Conservation (phyloP, 2,797 vertebrate species). For the Vireo griseus region DNA sequence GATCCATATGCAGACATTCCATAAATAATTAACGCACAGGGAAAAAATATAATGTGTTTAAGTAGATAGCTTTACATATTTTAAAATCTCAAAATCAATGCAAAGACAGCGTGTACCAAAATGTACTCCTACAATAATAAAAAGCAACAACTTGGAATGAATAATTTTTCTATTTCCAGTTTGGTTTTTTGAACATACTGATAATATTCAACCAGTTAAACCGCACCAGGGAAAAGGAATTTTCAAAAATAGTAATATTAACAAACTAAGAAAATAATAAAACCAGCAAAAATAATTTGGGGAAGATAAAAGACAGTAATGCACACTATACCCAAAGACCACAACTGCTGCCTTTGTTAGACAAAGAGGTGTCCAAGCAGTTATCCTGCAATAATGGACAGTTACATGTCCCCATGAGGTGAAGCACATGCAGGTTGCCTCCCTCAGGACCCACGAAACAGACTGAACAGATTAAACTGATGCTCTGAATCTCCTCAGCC, state of each 20-base stretch:
- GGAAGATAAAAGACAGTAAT: neutral
- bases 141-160: neutral
- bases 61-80: neutral
- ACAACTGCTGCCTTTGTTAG: neutral
- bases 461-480: neutral
- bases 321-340: neutral
- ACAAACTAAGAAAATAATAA: neutral
- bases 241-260: neutral
- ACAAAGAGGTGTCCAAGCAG: neutral
- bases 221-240: neutral
- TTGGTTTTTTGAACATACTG: neutral
- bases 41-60: neutral
- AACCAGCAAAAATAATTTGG: neutral
- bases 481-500: neutral
- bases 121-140: neutral
- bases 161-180: neutral
- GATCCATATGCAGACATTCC: slow-evolving; percentile 10
- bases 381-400: neutral
- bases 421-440: neutral
- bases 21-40: neutral
- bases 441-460: neutral
- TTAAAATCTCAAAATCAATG: neutral
- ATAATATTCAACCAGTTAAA: neutral
- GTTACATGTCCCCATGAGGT: rapidly evolving
- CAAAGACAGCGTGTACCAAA: neutral